Conservation (phyloP, 37 sponge, comb jelly and placozoan genomes). For the Diacarnus erythraeanus region DNA sequence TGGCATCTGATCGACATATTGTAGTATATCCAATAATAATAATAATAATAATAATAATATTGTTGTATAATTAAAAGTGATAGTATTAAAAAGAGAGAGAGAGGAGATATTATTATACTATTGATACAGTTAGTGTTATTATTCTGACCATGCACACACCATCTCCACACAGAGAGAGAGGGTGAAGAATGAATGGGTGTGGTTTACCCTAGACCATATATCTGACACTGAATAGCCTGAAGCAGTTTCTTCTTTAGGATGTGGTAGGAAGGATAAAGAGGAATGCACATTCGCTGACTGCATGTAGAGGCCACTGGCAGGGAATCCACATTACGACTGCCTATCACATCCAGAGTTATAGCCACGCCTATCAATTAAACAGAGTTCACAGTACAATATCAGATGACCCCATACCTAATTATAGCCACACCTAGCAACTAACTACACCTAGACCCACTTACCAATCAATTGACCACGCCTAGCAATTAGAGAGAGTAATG, state of each 20-base stretch:
- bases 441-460: too few species aligned
- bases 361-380: constrained; percentile 26
- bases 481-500: too few species aligned
- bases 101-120: background rate
- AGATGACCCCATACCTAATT: too few species aligned
- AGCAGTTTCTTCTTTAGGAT: constrained; percentile 81
- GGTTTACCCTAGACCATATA: constrained; percentile 74
- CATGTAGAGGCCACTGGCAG: constrained; percentile 94
- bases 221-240: constrained; percentile 84
- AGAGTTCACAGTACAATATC: too few species aligned
- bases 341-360: constrained; percentile 70
- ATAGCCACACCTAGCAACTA: too few species aligned
- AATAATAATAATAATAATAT: too few species aligned
- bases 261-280: constrained; percentile 83
- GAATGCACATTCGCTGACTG: constrained; percentile 86
- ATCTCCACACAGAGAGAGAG: too few species aligned
- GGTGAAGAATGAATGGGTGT: too few species aligned
- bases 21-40: too few species aligned
- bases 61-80: too few species aligned
- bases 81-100: background rate
- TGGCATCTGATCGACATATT: too few species aligned
- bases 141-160: background rate
- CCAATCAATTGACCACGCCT: too few species aligned
- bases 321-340: constrained; percentile 51
- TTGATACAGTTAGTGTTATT: background rate